phyloP scores from a whole-genome alignment of 2,888 invertebrate genomes.

The Taenaris catops region DNA sequence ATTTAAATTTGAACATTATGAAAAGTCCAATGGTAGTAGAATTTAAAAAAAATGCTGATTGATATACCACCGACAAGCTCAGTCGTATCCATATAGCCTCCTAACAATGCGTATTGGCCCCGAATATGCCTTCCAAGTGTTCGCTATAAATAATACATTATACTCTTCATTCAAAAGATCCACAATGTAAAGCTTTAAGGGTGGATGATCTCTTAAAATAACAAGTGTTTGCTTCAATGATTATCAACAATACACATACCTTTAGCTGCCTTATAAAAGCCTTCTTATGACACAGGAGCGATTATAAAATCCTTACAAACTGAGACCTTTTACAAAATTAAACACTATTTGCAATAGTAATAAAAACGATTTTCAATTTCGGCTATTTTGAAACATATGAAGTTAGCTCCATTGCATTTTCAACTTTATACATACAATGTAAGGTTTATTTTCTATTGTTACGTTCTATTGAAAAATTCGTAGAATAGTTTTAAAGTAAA shows the following conservation, averaged over 20 bases:
- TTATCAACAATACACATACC: constrained; percentile 75
- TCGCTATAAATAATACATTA: constrained; percentile 78
- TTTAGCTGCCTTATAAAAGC: constrained; percentile 75
- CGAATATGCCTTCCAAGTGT: constrained; percentile 70
- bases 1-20: constrained; percentile 27
- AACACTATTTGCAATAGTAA: neutral
- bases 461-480: constrained; percentile 28
- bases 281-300: constrained; percentile 35
- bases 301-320: constrained; percentile 16
- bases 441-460: constrained; percentile 27
- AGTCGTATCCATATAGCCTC: constrained; percentile 33
- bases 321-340: constrained; percentile 1
- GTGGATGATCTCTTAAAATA: constrained; percentile 80
- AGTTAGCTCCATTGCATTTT: too few species aligned
- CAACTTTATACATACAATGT: too few species aligned
- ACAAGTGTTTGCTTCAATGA: constrained; percentile 81
- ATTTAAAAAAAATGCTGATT: constrained; percentile 58
- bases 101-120: constrained; percentile 47
- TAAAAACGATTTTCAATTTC: constrained; percentile 22
- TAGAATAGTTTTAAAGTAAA: constrained; percentile 49
- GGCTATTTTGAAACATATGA: too few species aligned
- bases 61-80: constrained; percentile 48
- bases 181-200: constrained; percentile 70
- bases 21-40: constrained; percentile 50
- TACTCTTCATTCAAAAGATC: constrained; percentile 64